Percentiles rank a stretch among this genome's conserved stretches.
Conservation (phyloP, 2,888 invertebrate species). For the Ennomos erosarius region DNA sequence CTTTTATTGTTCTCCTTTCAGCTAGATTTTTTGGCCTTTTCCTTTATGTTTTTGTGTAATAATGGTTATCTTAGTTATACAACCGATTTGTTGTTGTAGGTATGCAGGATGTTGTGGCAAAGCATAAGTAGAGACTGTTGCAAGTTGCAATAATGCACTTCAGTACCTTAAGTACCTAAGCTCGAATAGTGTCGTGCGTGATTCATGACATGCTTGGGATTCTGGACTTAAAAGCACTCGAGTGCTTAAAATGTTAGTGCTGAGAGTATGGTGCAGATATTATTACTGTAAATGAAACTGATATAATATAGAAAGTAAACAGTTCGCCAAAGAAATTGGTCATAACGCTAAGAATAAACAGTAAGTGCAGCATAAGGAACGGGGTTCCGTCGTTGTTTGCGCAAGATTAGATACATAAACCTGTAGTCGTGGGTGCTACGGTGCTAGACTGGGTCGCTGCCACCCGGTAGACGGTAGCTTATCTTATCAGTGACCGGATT, state of each 20-base stretch:
- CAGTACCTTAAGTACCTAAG: constrained; percentile 19
- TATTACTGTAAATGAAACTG: constrained; percentile 53
- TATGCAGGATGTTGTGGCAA: background rate
- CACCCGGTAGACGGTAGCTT: constrained; percentile 35
- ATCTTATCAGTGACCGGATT: constrained; percentile 25
- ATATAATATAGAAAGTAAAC: constrained; percentile 60
- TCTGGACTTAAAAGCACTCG: constrained; percentile 24
- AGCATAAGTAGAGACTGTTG: too few relatives aligned
- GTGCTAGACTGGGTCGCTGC: constrained; percentile 41
- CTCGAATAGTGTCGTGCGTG: background rate
- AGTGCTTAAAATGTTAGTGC: constrained; percentile 29
- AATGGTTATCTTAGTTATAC: background rate
- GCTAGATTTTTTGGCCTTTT: constrained; percentile 11
- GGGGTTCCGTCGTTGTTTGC: constrained; percentile 60
- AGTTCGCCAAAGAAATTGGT: constrained; percentile 56
- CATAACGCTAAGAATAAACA: constrained; percentile 71
- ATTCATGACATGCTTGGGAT: constrained; percentile 10
- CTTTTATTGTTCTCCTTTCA: constrained; percentile 20
- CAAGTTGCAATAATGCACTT: constrained; percentile 19
- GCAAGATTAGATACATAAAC: constrained; percentile 70
- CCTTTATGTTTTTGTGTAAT: constrained; percentile 2
- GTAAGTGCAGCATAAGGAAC: constrained; percentile 55
- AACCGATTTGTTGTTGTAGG: constrained; percentile 3
- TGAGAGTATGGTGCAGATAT: constrained; percentile 37
- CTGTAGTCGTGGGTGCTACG: constrained; percentile 50